Conservation (phyloP, 2,888 invertebrate genomes). For the Patella depressa region DNA sequence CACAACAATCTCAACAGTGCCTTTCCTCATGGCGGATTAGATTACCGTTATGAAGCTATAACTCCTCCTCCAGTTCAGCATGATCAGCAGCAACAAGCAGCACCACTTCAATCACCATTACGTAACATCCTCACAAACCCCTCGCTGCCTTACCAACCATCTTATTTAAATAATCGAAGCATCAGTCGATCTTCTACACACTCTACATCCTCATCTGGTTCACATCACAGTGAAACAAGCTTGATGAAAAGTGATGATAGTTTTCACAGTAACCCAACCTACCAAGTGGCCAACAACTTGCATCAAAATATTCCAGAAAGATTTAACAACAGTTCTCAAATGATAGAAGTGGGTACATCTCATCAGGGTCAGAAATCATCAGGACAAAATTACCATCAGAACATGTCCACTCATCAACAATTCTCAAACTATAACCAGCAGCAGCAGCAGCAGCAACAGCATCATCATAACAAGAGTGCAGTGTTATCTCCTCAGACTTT, state of each 20-base stretch:
- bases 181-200: slow-evolving; percentile 19
- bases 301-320: not conserved
- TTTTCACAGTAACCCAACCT: not conserved
- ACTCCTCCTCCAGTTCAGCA: not conserved
- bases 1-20: not conserved
- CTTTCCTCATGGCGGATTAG: not conserved
- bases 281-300: not conserved
- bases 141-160: not conserved
- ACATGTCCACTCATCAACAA: not conserved
- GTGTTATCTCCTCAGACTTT: not conserved
- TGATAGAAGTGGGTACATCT: not conserved
- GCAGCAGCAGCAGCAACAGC: not conserved
- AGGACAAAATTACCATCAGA: not conserved
- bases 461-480: not conserved
- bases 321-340: not conserved
- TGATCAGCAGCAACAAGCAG: not conserved
- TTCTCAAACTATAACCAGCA: not conserved
- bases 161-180: slow-evolving; percentile 14
- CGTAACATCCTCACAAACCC: not conserved
- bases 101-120: not conserved
- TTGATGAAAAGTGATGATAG: not conserved
- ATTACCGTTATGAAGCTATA: slow-evolving; percentile 3
- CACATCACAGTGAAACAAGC: slow-evolving; percentile 11
- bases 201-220: slow-evolving; percentile 14
- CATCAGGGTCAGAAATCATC: not conserved